Evolutionary conservation across 2,797 vertebrate genomes (phyloP).

Genomic region (Heterohyrax brucei): DNA sequence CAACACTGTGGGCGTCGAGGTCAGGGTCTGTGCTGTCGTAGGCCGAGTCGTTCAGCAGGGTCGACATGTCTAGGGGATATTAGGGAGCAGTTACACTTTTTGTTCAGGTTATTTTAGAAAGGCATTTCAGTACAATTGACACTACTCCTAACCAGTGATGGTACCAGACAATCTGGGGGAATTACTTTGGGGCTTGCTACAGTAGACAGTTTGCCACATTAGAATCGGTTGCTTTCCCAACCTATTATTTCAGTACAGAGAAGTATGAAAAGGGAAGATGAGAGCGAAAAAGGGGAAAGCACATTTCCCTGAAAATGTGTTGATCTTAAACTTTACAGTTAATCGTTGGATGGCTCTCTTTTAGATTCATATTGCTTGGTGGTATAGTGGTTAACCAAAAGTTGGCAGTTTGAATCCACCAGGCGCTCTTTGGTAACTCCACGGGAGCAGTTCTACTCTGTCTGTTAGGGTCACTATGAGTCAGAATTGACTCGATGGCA

Average conservation of each 20-base stretch:
- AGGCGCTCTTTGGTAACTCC: too few relatives aligned
- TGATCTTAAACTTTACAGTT: neutral
- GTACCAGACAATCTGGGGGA: neutral
- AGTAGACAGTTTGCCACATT: neutral
- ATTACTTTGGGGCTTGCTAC: neutral
- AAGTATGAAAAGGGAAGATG: neutral
- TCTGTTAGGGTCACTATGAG: too few relatives aligned
- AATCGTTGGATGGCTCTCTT: neutral
- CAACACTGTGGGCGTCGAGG: conserved; percentile 88
- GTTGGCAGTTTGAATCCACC: too few relatives aligned
- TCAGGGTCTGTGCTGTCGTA: conserved; percentile 97
- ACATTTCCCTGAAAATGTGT: neutral
- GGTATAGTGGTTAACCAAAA: too few relatives aligned
- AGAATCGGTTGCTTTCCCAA: neutral
- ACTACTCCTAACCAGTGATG: neutral
- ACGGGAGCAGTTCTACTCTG: too few relatives aligned
- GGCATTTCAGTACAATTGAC: too few relatives aligned
- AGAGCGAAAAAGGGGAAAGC: neutral
- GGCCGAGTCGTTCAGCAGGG: conserved; percentile 95
- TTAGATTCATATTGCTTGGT: neutral
- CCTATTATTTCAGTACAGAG: neutral
- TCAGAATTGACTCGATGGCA: too few relatives aligned
- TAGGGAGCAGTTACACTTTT: conserved; percentile 78
- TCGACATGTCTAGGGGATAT: conserved; percentile 91
- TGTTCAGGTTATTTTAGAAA: neutral